Conservation (phyloP, 92 coral and sea anemone genomes). For the Chrysogorgia sp. region DNA sequence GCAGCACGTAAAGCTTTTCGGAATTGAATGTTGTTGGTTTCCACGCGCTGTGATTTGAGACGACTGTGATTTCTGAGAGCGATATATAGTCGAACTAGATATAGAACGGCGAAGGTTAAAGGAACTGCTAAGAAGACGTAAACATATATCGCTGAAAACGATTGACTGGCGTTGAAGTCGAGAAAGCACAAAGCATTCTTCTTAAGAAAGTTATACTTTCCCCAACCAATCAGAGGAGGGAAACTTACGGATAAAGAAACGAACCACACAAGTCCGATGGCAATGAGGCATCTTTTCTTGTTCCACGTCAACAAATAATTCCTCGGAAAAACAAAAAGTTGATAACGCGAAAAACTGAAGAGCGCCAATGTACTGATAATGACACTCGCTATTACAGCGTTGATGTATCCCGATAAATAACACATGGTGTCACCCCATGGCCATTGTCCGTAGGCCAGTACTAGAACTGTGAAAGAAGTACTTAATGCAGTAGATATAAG, state of each 20-base stretch:
- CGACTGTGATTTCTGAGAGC: conserved; percentile 51
- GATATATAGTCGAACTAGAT: conserved; percentile 59
- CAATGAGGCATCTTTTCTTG: conserved; percentile 54
- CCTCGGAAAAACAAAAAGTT: conserved; percentile 56
- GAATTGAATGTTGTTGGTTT: conserved; percentile 9
- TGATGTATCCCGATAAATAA: conserved; percentile 55
- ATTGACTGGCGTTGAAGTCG: conserved; percentile 57
- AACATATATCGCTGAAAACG: conserved; percentile 67
- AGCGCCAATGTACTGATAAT: conserved; percentile 60
- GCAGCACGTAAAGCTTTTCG: conserved; percentile 40
- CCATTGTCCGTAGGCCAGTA: conserved; percentile 63
- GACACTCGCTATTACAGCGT: conserved; percentile 58
- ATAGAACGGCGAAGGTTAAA: conserved; percentile 51
- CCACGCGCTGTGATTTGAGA: conserved; percentile 13
- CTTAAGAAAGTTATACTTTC: conserved; percentile 63
- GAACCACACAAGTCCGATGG: conserved; percentile 62
- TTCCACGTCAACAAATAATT: conserved; percentile 65
- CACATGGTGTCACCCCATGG: conserved; percentile 47
- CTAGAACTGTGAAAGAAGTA: conserved; percentile 53
- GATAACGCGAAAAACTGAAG: conserved; percentile 70
- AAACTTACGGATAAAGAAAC: conserved; percentile 45
- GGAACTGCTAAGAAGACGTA: conserved; percentile 70
- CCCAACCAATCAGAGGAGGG: conserved; percentile 79
- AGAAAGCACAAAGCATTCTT: conserved; percentile 73
- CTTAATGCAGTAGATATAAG: conserved; percentile 53